A percentile compares a stretch with the other conserved stretches of the same genome.
These are phyloP conservation scores for Promerops cafer DNA, from an alignment of 2,113 vertebrate species.

Conservation along the genomic window DNA sequence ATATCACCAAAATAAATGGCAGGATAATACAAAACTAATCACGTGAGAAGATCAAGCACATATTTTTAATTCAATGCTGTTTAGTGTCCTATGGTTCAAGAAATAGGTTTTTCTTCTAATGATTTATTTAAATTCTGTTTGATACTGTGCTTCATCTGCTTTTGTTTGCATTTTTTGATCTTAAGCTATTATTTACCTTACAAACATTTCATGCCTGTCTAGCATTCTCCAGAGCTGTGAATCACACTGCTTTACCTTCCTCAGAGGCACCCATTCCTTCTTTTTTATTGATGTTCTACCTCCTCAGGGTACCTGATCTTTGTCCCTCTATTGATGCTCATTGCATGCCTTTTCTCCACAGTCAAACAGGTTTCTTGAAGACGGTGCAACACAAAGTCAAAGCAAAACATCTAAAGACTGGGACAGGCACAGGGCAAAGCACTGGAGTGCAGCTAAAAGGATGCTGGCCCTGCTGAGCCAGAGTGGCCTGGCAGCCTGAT, in stretches of 20 bases:
- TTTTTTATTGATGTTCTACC: conserved; percentile 12
- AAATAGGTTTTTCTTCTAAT: neutral
- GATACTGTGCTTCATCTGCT: neutral
- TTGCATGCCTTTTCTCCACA: neutral
- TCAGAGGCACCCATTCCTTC: neutral
- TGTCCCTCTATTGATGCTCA: conserved; percentile 36
- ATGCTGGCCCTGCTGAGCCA: neutral
- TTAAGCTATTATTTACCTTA: conserved; percentile 25
- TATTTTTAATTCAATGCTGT: conserved; percentile 7
- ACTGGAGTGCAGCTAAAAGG: neutral
- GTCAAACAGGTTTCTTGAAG: conserved; percentile 3
- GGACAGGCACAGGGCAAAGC: neutral
- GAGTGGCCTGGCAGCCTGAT: neutral
- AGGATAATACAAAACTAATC: neutral
- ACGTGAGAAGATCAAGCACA: neutral
- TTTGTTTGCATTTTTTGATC: conserved; percentile 31
- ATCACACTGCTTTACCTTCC: neutral
- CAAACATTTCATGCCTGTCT: neutral
- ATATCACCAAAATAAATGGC: neutral
- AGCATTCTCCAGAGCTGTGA: conserved; percentile 11
- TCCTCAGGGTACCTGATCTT: conserved; percentile 21
- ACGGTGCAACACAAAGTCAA: neutral
- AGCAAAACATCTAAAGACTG: neutral
- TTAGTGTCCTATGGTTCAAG: neutral
- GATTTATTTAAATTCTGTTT: conserved; percentile 26